Base-by-base conservation (phyloP, 2,888 invertebrate species). In the Spatulosminthurus flaviceps region DNA sequence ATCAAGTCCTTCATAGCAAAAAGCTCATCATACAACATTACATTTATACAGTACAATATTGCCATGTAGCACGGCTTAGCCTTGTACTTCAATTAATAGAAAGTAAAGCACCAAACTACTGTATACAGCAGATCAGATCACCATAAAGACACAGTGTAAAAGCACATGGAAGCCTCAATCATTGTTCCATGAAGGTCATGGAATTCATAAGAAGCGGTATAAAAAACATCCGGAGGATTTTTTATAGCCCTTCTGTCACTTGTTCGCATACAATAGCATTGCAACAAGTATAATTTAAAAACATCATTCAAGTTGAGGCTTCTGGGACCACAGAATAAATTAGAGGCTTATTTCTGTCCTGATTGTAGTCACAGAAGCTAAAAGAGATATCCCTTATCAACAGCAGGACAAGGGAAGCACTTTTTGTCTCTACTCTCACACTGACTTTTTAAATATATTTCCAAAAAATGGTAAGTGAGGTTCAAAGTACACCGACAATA, bases 141-240 rank as follows among this genome's bases (percentile, higher is more conserved):
- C 26, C n/a, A n/a, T n/a, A 43, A 24, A 72, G 42, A 43, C 28
- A 22, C n/a, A 43, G 69, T 42, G 26, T 0, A 51, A 51, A 51
- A 22, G 26, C 72, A 76, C 42, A 41, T 29, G 75, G 29, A 74
- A 61, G 74, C 61, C 74, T 74, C 74, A 74, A 74, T 74, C 51
- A 74, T 74, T 74, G 64, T 66, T 41, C 64, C 64, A 34, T 76
- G 75, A 76, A 76, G 75, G 75, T 67, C 66, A 76, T 22, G 29
- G 34, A n/a, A 61, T 28, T 72, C 34, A 22, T 41, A 71, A 71
- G 41, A 41, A 41, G 42, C 21, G 4, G 5, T 13, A 71, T n/a
- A 42, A 71, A 41, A 71, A 71, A n/a, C 16, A 43, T 24, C 22
- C 21, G 71, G 24, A 5, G 71, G 64, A 9, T 22, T 64, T 64